These are phyloP conservation scores for Carassius gibelio DNA, from an alignment of 2,113 vertebrate genomes.

Conservation along the genomic window DNA sequence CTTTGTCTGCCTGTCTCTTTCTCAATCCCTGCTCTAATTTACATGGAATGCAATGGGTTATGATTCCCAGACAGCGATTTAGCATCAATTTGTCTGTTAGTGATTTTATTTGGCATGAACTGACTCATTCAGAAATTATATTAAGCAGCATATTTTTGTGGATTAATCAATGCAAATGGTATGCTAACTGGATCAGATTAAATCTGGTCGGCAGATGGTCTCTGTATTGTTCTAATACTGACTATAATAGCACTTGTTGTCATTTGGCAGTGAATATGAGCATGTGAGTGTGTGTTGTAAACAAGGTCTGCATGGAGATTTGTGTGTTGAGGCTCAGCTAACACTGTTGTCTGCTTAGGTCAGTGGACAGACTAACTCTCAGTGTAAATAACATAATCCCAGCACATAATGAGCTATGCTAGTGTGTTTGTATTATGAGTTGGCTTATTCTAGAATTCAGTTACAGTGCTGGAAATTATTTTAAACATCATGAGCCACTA, in stretches of 20 bases:
- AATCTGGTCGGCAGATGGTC: slow-evolving; percentile 44
- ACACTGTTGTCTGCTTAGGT: background rate
- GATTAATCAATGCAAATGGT: slow-evolving; percentile 55
- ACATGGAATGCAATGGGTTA: background rate
- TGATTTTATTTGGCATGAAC: slow-evolving; percentile 20
- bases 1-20: background rate
- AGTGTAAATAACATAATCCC: slow-evolving; percentile 1
- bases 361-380: background rate
- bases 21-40: background rate
- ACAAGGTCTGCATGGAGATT: slow-evolving; percentile 6
- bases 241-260: slow-evolving; percentile 29
- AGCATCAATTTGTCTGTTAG: slow-evolving; percentile 16
- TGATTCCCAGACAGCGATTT: slow-evolving; percentile 13
- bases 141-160: slow-evolving; percentile 33
- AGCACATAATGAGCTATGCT: background rate
- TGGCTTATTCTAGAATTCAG: background rate
- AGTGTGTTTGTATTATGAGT: slow-evolving; percentile 2
- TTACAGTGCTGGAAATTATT: background rate
- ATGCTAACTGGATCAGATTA: slow-evolving; percentile 49
- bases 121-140: slow-evolving; percentile 31
- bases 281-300: slow-evolving; percentile 5
- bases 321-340: slow-evolving; percentile 18
- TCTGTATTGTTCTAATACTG: slow-evolving; percentile 45
- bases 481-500: background rate
- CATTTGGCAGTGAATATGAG: background rate